Evolutionary conservation across 2,113 vertebrate species (phyloP).

Genomic region (Stigmatopora nigra): DNA sequence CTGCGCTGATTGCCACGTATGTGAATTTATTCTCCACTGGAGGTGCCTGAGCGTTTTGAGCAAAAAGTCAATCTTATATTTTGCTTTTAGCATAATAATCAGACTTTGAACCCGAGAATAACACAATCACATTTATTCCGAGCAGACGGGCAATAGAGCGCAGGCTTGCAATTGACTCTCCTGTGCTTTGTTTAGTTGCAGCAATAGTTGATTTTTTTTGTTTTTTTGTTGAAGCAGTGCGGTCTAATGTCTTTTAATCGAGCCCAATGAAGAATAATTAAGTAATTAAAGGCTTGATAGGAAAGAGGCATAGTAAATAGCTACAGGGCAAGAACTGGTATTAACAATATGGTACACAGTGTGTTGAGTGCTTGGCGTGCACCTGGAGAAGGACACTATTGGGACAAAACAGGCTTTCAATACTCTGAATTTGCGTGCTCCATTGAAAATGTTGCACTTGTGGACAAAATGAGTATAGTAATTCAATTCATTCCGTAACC

Average conservation of each 20-base stretch:
- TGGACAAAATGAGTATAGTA: neutral
- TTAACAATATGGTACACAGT: conserved; percentile 42
- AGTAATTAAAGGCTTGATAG: conserved; percentile 71
- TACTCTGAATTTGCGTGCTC: too few relatives aligned
- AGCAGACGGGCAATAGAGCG: conserved; percentile 58
- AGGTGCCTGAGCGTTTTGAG: conserved; percentile 60
- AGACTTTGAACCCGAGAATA: conserved; percentile 66
- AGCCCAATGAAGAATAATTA: conserved; percentile 76
- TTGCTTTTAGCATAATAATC: conserved; percentile 73
- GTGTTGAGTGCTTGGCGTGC: conserved; percentile 35
- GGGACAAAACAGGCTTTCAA: conserved; percentile 40
- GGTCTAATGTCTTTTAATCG: conserved; percentile 68
- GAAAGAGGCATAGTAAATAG: conserved; percentile 60
- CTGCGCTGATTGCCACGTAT: conserved; percentile 74
- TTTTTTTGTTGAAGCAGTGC: conserved; percentile 45
- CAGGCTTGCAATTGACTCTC: conserved; percentile 43
- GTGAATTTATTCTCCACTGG: conserved; percentile 69
- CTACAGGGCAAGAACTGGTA: conserved; percentile 54
- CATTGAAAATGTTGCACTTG: too few relatives aligned
- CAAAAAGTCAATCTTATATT: conserved; percentile 69
- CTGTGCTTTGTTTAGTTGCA: conserved; percentile 32
- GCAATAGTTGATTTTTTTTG: conserved; percentile 56
- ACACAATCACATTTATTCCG: conserved; percentile 60
- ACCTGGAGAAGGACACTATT: conserved; percentile 38
- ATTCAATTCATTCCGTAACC: neutral